Evolutionary conservation across 2,888 invertebrate genomes (phyloP).

Genomic region (Candidula unifasciata): DNA sequence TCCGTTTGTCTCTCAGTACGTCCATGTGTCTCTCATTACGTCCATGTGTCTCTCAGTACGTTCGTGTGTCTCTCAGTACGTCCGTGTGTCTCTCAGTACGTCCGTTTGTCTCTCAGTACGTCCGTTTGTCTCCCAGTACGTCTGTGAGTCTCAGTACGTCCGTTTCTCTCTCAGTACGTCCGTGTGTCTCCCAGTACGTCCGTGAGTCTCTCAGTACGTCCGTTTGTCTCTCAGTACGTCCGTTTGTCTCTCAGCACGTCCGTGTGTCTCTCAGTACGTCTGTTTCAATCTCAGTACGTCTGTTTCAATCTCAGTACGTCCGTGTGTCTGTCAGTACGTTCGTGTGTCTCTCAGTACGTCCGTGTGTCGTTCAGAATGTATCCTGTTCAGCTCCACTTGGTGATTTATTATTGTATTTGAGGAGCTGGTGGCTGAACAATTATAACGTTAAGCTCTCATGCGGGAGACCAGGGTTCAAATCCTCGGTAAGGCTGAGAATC

Average conservation of each 20-base stretch:
- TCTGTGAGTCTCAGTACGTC: background rate
- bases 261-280: too few species aligned
- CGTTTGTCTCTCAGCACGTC: background rate
- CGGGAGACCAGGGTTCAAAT: too few species aligned
- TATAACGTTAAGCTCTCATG: too few species aligned
- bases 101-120: conserved; percentile 31
- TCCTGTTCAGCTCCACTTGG: too few species aligned
- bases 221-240: background rate
- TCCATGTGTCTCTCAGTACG: background rate
- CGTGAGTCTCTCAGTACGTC: background rate
- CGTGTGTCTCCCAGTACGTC: background rate
- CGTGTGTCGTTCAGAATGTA: too few species aligned
- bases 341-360: too few species aligned
- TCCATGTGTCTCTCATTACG: background rate
- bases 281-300: too few species aligned
- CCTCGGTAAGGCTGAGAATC: too few species aligned
- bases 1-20: background rate
- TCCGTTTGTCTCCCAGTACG: conserved; percentile 25
- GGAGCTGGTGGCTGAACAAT: too few species aligned
- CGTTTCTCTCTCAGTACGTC: background rate
- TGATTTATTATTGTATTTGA: too few species aligned
- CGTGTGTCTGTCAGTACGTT: too few species aligned
- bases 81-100: conserved; percentile 27
- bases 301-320: too few species aligned
- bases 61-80: conserved; percentile 29